phyloP scores from a whole-genome alignment of 2,888 invertebrate genomes.

The Pelosia muscerda region DNA sequence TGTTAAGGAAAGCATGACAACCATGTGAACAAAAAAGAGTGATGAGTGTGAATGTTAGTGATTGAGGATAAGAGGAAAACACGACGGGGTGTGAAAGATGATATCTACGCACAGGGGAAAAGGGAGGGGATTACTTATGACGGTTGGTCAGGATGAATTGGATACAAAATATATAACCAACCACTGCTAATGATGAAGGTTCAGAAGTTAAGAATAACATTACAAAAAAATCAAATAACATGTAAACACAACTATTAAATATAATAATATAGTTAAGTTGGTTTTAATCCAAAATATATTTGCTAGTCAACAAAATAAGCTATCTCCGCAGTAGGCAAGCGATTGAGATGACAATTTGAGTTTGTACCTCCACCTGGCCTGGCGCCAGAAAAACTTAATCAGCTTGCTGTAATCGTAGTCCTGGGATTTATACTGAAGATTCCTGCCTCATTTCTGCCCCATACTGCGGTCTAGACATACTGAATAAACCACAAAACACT shows the following conservation, averaged over 20 bases:
- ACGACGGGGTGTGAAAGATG: neutral
- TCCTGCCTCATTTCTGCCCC: neutral
- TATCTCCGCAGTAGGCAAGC: neutral
- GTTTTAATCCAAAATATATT: too few relatives aligned
- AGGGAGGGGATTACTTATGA: neutral
- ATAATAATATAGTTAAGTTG: too few relatives aligned
- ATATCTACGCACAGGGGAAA: neutral
- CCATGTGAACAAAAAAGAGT: neutral
- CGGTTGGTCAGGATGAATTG: neutral
- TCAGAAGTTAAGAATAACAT: too few relatives aligned
- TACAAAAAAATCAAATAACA: too few relatives aligned
- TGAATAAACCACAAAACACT: neutral
- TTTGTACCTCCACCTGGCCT: neutral
- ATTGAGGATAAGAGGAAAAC: neutral
- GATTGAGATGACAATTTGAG: neutral
- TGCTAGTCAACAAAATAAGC: neutral
- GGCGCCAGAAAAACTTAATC: neutral
- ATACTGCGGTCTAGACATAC: neutral
- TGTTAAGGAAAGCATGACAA: neutral
- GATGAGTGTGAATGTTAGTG: constrained; percentile 1
- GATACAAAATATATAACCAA: neutral
- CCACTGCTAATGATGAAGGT: neutral
- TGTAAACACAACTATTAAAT: too few relatives aligned
- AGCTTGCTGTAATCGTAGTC: neutral
- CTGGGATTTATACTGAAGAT: neutral